Percentiles rank a stretch among this genome's conserved stretches.
Conservation (phyloP, 2,113 vertebrate genomes). For the Scartelaos histophorus region DNA sequence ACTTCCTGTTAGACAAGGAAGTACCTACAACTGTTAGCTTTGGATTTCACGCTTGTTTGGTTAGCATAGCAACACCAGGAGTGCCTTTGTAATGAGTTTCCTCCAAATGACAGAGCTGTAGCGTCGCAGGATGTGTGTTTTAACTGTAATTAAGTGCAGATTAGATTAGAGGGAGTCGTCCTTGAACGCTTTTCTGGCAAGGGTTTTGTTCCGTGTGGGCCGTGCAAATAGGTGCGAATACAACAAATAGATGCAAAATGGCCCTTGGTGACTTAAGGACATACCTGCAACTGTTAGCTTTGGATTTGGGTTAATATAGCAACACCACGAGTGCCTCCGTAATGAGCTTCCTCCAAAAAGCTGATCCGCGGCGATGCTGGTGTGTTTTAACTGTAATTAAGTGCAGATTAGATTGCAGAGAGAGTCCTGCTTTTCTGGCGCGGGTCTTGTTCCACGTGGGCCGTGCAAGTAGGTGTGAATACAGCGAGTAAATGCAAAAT, state of each 20-base stretch:
- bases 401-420: slow-evolving; percentile 2
- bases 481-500: too few relatives aligned
- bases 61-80: not conserved
- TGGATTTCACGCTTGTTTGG: not conserved
- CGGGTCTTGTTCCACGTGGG: not conserved
- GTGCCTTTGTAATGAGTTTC: not conserved
- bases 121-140: not conserved
- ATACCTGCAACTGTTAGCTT: not conserved
- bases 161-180: not conserved
- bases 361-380: not conserved
- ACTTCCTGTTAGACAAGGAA: not conserved
- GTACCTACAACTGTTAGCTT: slow-evolving; percentile 8
- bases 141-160: slow-evolving; percentile 9
- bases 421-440: not conserved
- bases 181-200: slow-evolving; percentile 1
- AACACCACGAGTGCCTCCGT: not conserved
- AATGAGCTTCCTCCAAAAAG: not conserved
- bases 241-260: slow-evolving; percentile 6
- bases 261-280: not conserved
- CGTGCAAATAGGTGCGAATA: not conserved
- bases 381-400: slow-evolving; percentile 13
- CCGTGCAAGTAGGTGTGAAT: not conserved
- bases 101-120: not conserved
- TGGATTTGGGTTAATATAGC: not conserved
- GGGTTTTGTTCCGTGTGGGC: not conserved